Conservation (phyloP, 2,888 invertebrate species). For the Scrobipalpa costella region DNA sequence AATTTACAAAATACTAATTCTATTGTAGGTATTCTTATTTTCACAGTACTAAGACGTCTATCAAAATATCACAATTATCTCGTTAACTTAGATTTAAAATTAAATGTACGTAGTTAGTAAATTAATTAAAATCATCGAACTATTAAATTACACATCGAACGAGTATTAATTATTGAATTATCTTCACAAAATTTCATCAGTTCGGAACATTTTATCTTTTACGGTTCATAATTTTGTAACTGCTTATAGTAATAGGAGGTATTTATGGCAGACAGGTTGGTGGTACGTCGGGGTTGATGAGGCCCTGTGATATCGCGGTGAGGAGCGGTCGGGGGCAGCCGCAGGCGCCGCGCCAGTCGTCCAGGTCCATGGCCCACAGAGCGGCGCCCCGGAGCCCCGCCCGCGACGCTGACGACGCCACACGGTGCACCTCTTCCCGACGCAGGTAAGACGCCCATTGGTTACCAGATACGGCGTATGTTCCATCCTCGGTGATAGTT, state of each 20-base stretch:
- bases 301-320: conserved; percentile 78
- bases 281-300: conserved; percentile 59
- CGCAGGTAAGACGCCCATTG: conserved; percentile 92
- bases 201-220: neutral
- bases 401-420: conserved; percentile 81
- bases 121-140: neutral
- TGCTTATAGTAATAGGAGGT: conserved; percentile 12
- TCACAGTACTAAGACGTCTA: conserved; percentile 27
- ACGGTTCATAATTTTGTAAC: neutral
- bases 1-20: conserved; percentile 1
- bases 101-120: conserved; percentile 1
- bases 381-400: conserved; percentile 86
- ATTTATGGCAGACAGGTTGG: conserved; percentile 42
- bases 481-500: conserved; percentile 84
- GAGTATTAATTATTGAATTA: neutral
- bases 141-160: neutral
- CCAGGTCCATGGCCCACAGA: conserved; percentile 89
- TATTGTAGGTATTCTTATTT: conserved; percentile 10
- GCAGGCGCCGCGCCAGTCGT: conserved; percentile 87
- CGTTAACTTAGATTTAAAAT: neutral
- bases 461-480: conserved; percentile 85
- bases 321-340: conserved; percentile 86
- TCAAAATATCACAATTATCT: conserved; percentile 45
- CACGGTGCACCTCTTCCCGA: conserved; percentile 82
- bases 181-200: neutral